phyloP scores from a whole-genome alignment of 2,797 vertebrate species.

The Nyctalus aviator region DNA sequence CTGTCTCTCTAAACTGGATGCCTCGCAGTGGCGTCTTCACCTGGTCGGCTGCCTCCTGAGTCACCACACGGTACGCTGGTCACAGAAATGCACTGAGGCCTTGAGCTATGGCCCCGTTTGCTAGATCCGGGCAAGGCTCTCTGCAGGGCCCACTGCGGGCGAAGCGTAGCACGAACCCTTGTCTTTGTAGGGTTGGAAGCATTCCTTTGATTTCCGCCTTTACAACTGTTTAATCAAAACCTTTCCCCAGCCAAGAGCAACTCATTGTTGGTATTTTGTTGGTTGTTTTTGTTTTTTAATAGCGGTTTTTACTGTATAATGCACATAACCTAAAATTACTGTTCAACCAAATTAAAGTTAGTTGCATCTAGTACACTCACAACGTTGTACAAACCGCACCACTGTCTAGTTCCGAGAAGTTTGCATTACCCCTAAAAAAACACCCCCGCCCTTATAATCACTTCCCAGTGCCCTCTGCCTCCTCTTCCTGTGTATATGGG shows the following conservation, averaged over 20 bases:
- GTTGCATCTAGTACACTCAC: neutral
- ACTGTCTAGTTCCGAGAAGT: neutral
- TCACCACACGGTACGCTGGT: neutral
- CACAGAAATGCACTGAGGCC: neutral
- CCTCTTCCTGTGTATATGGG: neutral
- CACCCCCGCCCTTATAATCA: too few relatives aligned
- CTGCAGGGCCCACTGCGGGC: too few relatives aligned
- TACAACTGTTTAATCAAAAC: neutral
- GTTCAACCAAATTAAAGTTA: neutral
- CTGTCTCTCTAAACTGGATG: neutral
- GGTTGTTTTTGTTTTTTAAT: neutral
- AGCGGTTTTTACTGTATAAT: neutral
- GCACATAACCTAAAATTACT: neutral
- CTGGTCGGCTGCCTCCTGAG: too few relatives aligned
- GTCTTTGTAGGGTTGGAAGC: neutral
- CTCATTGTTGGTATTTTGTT: neutral
- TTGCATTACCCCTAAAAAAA: neutral
- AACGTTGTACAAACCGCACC: neutral
- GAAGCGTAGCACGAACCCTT: neutral
- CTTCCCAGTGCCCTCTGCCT: rapidly evolving
- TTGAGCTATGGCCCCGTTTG: neutral
- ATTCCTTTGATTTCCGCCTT: neutral
- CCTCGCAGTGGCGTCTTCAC: neutral
- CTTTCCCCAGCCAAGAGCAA: neutral
- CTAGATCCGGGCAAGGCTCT: too few relatives aligned